Percentiles rank a stretch among this genome's conserved stretches.
Evolutionary conservation across 2,888 invertebrate species (phyloP).

Genomic region (Brachycybe producta): DNA sequence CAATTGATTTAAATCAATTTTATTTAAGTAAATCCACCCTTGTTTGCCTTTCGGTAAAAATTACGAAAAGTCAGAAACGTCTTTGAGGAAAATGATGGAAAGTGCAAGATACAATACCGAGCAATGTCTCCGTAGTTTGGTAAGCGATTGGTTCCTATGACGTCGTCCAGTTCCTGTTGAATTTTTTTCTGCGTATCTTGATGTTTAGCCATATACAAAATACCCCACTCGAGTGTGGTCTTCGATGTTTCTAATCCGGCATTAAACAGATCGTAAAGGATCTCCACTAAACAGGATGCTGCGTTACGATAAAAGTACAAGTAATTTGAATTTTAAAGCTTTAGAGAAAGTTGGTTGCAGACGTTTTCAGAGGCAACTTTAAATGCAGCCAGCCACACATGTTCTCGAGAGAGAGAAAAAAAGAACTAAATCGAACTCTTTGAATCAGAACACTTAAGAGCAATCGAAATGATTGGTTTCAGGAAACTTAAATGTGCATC

Average conservation of each 20-base stretch:
- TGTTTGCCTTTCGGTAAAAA: neutral
- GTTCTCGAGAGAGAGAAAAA: too few species aligned
- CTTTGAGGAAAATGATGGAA: neutral
- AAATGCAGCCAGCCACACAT: too few species aligned
- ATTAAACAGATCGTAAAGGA: slow-evolving; percentile 2
- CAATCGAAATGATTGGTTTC: too few species aligned
- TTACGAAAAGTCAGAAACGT: neutral
- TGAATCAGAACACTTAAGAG: too few species aligned
- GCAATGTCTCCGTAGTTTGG: neutral
- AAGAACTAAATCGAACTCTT: too few species aligned
- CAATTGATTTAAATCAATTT: too few species aligned
- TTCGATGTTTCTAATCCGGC: neutral
- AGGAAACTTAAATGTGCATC: too few species aligned
- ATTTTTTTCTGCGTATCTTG: slow-evolving; percentile 2
- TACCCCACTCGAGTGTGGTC: slow-evolving; percentile 1
- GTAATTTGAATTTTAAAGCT: neutral
- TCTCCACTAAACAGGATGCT: neutral
- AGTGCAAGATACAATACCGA: neutral
- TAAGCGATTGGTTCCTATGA: neutral
- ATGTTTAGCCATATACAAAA: slow-evolving; percentile 8
- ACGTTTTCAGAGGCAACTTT: too few species aligned
- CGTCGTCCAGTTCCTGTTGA: slow-evolving; percentile 5
- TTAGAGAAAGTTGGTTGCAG: neutral
- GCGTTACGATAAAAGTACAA: neutral
- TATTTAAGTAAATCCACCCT: too few species aligned